These are phyloP conservation scores for Drosophila varians DNA, from an alignment of 1,140 invertebrate genomes.

Conservation along the genomic window DNA sequence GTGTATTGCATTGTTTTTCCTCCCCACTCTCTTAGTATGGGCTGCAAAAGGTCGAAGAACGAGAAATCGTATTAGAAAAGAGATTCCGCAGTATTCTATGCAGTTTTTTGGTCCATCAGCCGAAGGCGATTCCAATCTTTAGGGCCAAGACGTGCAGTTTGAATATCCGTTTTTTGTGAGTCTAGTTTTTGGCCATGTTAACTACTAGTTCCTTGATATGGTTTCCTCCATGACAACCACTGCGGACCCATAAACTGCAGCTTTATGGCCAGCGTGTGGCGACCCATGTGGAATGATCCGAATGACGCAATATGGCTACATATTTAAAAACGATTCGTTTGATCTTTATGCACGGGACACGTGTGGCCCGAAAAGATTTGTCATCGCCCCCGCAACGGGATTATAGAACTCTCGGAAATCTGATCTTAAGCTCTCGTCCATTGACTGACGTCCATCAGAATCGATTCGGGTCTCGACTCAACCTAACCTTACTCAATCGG, in stretches of 20 bases:
- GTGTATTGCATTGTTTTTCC: conserved; percentile 31
- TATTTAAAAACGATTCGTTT: conserved; percentile 30
- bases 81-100: conserved; percentile 27
- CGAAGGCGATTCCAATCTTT: conserved; percentile 30
- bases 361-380: conserved; percentile 63
- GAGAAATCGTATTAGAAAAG: conserved; percentile 14
- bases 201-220: conserved; percentile 46
- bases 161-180: conserved; percentile 7
- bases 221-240: background rate
- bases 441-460: conserved; percentile 70
- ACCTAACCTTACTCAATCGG: conserved; percentile 72
- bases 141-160: conserved; percentile 24
- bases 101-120: conserved; percentile 31
- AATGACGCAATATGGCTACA: conserved; percentile 62
- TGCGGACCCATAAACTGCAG: conserved; percentile 58
- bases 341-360: conserved; percentile 41
- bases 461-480: conserved; percentile 22
- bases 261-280: conserved; percentile 60
- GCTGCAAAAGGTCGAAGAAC: conserved; percentile 36
- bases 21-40: conserved; percentile 17
- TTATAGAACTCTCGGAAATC: conserved; percentile 52
- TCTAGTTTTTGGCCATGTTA: conserved; percentile 28
- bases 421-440: conserved; percentile 51
- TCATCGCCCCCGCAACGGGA: conserved; percentile 62
- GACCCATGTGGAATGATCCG: conserved; percentile 56